A percentile compares a stretch with the other conserved stretches of the same genome.
These are phyloP conservation scores for Leptinotarsa juncta DNA, from an alignment of 2,888 invertebrate genomes.

Conservation along the genomic window DNA sequence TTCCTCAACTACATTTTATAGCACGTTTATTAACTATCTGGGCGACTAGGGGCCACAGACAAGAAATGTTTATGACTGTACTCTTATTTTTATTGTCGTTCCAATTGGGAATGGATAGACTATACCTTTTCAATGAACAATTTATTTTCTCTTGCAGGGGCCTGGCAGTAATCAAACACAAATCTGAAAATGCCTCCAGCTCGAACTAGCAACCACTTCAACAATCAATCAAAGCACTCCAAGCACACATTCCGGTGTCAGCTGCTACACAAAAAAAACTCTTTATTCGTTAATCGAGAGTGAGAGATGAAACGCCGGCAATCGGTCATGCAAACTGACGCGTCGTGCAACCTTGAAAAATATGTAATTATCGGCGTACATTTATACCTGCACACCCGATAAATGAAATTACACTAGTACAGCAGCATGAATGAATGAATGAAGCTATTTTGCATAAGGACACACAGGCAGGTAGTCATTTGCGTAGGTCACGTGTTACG, in stretches of 20 bases:
- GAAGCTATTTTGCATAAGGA: slow-evolving; percentile 26
- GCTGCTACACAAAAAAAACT: not conserved
- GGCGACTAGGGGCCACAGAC: too few species aligned
- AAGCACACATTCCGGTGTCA: not conserved
- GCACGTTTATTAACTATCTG: too few species aligned
- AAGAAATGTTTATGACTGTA: too few species aligned
- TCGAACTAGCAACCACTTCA: not conserved
- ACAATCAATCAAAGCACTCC: not conserved
- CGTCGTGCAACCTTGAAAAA: slow-evolving; percentile 9
- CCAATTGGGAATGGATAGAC: too few species aligned
- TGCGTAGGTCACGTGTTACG: slow-evolving; percentile 21
- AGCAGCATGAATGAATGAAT: slow-evolving; percentile 19
- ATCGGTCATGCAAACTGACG: slow-evolving; percentile 12
- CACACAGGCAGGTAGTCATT: slow-evolving; percentile 2
- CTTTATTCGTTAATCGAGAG: not conserved
- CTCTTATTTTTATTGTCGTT: too few species aligned
- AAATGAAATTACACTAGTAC: slow-evolving; percentile 10
- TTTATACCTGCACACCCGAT: slow-evolving; percentile 11
- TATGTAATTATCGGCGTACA: not conserved
- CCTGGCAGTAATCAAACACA: too few species aligned
- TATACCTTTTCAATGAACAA: too few species aligned
- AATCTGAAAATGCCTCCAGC: too few species aligned
- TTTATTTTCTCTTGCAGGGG: too few species aligned
- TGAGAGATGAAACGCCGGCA: not conserved
- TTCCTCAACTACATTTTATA: too few species aligned